Conservation (phyloP, 2,797 vertebrate species). For the Oryzias dopingdopingensis region DNA sequence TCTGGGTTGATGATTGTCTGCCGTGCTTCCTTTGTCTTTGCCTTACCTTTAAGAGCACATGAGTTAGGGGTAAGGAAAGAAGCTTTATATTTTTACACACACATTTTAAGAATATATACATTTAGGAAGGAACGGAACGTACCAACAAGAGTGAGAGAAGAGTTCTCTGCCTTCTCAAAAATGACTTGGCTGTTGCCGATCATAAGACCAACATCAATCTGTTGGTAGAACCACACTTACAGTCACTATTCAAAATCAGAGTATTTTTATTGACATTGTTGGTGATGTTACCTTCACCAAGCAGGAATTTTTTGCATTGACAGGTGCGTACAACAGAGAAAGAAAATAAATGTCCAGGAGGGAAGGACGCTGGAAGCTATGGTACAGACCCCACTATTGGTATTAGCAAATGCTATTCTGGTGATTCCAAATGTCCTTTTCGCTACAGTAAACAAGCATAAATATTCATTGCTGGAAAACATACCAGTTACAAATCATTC, state of each 20-base stretch:
- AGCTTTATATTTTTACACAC: not conserved
- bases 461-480: too few relatives aligned
- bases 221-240: constrained; percentile 21
- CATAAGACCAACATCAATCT: constrained; percentile 93
- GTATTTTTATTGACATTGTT: not conserved
- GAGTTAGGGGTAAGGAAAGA: not conserved
- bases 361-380: too few relatives aligned
- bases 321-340: too few relatives aligned
- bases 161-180: constrained; percentile 96
- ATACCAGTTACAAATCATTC: too few relatives aligned
- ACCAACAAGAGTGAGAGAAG: constrained; percentile 93
- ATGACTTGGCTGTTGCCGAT: constrained; percentile 96
- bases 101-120: not conserved
- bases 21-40: constrained; percentile 91
- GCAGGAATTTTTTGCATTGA: too few relatives aligned
- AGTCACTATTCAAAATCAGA: not conserved
- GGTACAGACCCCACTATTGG: too few relatives aligned
- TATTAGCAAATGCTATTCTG: too few relatives aligned
- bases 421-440: too few relatives aligned
- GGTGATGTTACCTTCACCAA: too few relatives aligned
- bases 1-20: constrained; percentile 99
- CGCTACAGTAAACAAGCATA: too few relatives aligned
- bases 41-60: constrained; percentile 80
- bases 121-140: constrained; percentile 69
- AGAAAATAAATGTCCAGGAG: too few relatives aligned